Evolutionary conservation across 1,140 invertebrate genomes (phyloP).

Genomic region (Babylonia areolata): DNA sequence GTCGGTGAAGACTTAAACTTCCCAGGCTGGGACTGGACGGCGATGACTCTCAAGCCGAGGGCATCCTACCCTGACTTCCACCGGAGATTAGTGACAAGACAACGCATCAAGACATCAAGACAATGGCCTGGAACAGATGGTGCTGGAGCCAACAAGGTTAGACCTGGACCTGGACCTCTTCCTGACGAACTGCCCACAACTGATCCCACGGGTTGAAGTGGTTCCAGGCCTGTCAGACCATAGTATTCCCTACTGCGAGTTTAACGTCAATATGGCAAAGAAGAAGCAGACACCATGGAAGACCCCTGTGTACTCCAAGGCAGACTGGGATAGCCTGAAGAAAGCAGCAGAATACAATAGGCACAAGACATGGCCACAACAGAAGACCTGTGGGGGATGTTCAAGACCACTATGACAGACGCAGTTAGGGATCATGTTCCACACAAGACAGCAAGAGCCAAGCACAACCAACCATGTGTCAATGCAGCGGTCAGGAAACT

Average conservation of each 20-base stretch:
- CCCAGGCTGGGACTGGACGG: not conserved
- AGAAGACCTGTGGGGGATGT: not conserved
- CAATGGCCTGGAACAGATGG: conserved; percentile 1
- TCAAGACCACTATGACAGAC: not conserved
- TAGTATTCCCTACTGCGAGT: not conserved
- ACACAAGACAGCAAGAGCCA: not conserved
- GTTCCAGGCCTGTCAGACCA: not conserved
- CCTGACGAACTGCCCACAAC: not conserved
- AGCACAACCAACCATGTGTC: not conserved
- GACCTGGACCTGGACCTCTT: not conserved
- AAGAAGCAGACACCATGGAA: not conserved
- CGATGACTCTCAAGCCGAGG: not conserved
- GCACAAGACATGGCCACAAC: not conserved
- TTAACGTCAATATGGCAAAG: not conserved
- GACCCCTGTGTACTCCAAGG: not conserved
- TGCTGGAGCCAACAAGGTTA: not conserved
- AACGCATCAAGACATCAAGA: not conserved
- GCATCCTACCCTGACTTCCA: not conserved
- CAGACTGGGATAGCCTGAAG: not conserved
- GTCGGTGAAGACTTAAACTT: not conserved
- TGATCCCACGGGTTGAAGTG: not conserved
- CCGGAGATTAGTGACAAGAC: not conserved
- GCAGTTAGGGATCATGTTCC: not conserved
- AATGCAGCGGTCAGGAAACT: not conserved
- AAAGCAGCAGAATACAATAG: not conserved